phyloP scores from a whole-genome alignment of 2,113 vertebrate genomes.

The Sapajus apella region DNA sequence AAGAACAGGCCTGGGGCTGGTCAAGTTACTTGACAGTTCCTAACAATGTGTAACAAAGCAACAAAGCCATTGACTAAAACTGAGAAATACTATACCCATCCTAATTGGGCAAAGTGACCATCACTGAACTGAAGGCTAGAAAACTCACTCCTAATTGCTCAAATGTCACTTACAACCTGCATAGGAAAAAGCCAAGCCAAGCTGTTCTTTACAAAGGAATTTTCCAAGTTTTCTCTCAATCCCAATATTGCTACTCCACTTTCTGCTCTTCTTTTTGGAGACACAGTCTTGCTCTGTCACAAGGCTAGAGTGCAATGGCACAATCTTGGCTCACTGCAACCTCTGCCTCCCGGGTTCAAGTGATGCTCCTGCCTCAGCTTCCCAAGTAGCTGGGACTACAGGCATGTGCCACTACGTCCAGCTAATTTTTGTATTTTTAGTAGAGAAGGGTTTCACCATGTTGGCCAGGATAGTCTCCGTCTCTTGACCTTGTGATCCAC shows the following conservation, averaged over 20 bases:
- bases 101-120: not conserved
- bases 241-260: not conserved
- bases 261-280: not conserved
- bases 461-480: too few species aligned
- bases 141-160: not conserved
- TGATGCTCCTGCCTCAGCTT: too few species aligned
- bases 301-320: too few species aligned
- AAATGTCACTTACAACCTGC: not conserved
- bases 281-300: too few species aligned
- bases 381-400: too few species aligned
- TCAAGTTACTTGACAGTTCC: not conserved
- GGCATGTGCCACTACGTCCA: too few species aligned
- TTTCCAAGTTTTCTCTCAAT: not conserved
- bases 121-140: not conserved
- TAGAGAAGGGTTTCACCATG: too few species aligned
- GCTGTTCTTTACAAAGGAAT: not conserved
- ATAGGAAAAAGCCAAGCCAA: not conserved
- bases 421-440: too few species aligned
- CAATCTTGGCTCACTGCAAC: too few species aligned
- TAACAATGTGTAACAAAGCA: not conserved
- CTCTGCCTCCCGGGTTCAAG: too few species aligned
- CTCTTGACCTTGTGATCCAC: too few species aligned
- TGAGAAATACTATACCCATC: not conserved
- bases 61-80: not conserved
- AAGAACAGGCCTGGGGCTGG: not conserved